Conservation (phyloP, 2,888 invertebrate species). For the Drosophila demipolita region DNA sequence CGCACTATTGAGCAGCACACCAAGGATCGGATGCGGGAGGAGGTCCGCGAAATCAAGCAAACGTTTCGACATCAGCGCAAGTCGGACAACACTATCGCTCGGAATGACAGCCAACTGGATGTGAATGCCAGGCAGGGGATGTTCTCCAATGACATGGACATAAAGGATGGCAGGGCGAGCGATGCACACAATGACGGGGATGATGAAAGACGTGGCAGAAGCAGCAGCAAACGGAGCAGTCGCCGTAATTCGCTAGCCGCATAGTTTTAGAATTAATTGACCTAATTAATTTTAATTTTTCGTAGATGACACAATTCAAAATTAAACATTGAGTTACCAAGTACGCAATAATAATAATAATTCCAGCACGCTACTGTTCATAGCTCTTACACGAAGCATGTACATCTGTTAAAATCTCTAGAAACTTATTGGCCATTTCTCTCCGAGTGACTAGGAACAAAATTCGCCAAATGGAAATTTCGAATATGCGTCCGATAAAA, state of each 20-base stretch:
- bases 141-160: background rate
- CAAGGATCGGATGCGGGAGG: conserved; percentile 80
- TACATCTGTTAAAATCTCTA: background rate
- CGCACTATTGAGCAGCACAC: conserved; percentile 80
- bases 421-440: background rate
- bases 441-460: background rate
- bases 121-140: background rate
- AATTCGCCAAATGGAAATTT: background rate
- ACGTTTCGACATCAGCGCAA: conserved; percentile 68
- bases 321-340: conserved; percentile 22
- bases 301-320: conserved; percentile 21
- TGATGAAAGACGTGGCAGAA: conserved; percentile 21
- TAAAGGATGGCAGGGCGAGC: background rate
- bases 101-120: conserved; percentile 23
- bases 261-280: conserved; percentile 29
- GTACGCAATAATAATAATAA: background rate
- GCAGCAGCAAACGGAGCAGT: conserved; percentile 47
- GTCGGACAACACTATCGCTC: conserved; percentile 20
- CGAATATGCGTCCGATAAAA: conserved; percentile 12
- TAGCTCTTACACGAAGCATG: background rate
- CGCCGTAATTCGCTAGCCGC: conserved; percentile 70
- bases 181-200: conserved; percentile 4
- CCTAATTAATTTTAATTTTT: conserved; percentile 5
- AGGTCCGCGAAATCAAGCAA: conserved; percentile 77
- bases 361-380: background rate